phyloP scores from a whole-genome alignment of 2,113 vertebrate genomes.

The Caloenas nicobarica region DNA sequence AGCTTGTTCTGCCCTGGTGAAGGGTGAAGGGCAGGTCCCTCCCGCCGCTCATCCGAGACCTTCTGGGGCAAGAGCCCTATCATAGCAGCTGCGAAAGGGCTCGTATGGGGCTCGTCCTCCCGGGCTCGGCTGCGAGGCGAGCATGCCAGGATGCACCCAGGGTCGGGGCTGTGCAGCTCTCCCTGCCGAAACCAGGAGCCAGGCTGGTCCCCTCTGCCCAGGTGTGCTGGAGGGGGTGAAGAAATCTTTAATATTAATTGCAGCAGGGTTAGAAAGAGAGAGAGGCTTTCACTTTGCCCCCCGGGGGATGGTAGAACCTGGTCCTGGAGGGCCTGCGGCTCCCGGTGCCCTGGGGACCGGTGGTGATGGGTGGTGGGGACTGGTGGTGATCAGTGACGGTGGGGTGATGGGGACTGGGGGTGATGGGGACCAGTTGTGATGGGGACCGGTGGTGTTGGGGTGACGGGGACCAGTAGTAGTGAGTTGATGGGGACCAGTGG shows the following conservation, averaged over 20 bases:
- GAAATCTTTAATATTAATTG: background rate
- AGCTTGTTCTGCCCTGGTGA: background rate
- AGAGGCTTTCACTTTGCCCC: background rate
- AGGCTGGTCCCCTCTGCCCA: background rate
- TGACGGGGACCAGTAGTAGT: background rate
- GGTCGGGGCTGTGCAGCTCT: background rate
- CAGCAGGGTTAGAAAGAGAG: background rate
- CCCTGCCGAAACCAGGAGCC: accelerated
- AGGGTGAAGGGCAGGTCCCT: background rate
- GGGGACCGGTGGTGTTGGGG: background rate
- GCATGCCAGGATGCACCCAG: background rate
- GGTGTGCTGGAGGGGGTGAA: accelerated
- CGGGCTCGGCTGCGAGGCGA: background rate
- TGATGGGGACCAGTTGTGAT: background rate
- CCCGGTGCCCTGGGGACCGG: background rate
- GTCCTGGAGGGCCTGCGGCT: accelerated
- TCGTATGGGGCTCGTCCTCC: conserved; percentile 47
- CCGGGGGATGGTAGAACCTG: background rate
- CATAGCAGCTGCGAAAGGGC: background rate
- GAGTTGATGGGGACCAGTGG: background rate
- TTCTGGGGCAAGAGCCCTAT: background rate
- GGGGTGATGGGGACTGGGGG: background rate
- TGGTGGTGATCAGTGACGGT: background rate
- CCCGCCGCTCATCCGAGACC: background rate
- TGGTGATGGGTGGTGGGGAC: no score